Evolutionary conservation across 2,797 vertebrate species (phyloP), one percentile per base, ranked within the genome.

Genomic region (Telmatherina bonti): DNA sequence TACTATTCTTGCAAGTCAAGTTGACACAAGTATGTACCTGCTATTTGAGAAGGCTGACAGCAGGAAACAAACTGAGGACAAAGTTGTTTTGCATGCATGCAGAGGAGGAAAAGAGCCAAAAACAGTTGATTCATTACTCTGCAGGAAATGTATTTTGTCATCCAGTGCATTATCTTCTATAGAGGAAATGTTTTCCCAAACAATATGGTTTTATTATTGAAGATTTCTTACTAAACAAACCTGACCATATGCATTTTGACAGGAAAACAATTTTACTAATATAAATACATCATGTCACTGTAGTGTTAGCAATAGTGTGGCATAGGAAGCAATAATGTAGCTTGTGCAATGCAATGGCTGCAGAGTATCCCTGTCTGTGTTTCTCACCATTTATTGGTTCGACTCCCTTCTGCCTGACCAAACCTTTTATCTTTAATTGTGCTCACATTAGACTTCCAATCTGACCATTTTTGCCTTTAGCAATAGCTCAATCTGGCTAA

Each of bases 391-490:
- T 84, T 85, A 82, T 83, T 85, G 89, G 88, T 92, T 92, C 92
- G 88, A 92, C 90, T 91, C 78, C 71, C 82, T 90, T 90, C 88
- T 82, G 90, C 90, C 85, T 89, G 83, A 91, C 83, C 84, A 92
- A 93, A 92, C 88, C 92, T 88, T 93, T 89, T 89, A 90, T 89
- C 86, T 90, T 89, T 91, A 91, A 92, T 89, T 89, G 91, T 87
- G 86, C 81, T 82, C 91, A 87, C 85, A 89, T 85, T 88, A 88
- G 85, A 87, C 85, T 87, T 92, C 89, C 90, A 89, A 92, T 91
- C 70, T 78, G 84, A 75, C 78, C 85, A 52, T 86, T 92, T 91
- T 85, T 88, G 92, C 91, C 91, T 77, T 70, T 61, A 86, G 90
- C 93, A 80, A 87, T 82, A 83, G 89, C 84, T 93, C 91, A 92